Evolutionary conservation across 1,140 invertebrate genomes (phyloP).

Genomic region (Lepeophtheirus salmonis): DNA sequence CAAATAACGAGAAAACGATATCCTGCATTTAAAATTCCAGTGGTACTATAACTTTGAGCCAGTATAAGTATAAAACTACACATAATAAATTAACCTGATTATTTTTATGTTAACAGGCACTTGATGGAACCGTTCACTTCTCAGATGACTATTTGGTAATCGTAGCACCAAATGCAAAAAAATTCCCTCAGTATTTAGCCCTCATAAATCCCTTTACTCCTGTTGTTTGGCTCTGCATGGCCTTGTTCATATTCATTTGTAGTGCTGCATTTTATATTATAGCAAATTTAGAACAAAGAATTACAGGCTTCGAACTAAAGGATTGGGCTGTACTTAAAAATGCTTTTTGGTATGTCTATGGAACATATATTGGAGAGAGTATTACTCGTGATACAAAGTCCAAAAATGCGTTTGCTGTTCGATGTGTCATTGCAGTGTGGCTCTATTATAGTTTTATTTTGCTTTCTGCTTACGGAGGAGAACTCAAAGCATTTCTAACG

Average conservation of each 20-base stretch:
- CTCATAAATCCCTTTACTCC: neutral
- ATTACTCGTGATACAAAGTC: slow-evolving; percentile 10
- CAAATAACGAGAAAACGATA: no score
- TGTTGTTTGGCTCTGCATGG: neutral
- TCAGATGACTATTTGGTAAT: slow-evolving; percentile 3
- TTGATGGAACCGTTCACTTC: neutral
- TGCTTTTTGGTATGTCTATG: slow-evolving; percentile 14
- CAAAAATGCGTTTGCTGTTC: neutral
- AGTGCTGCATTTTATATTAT: neutral
- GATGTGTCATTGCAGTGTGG: slow-evolving; percentile 7
- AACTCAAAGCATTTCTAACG: slow-evolving; percentile 12
- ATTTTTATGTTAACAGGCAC: no score
- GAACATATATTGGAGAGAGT: slow-evolving; percentile 6
- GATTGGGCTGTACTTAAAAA: slow-evolving; percentile 1
- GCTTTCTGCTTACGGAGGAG: slow-evolving; percentile 1
- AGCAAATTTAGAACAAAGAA: neutral
- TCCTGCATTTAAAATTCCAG: no score
- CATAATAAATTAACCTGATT: no score
- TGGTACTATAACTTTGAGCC: no score
- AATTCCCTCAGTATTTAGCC: neutral
- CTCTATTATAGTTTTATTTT: slow-evolving; percentile 11
- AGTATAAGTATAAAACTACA: no score
- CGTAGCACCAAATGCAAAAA: neutral
- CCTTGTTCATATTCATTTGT: neutral
- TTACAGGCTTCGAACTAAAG: neutral